Conservation (phyloP, 1,140 invertebrate species). For the Pollicipes pollicipes region DNA sequence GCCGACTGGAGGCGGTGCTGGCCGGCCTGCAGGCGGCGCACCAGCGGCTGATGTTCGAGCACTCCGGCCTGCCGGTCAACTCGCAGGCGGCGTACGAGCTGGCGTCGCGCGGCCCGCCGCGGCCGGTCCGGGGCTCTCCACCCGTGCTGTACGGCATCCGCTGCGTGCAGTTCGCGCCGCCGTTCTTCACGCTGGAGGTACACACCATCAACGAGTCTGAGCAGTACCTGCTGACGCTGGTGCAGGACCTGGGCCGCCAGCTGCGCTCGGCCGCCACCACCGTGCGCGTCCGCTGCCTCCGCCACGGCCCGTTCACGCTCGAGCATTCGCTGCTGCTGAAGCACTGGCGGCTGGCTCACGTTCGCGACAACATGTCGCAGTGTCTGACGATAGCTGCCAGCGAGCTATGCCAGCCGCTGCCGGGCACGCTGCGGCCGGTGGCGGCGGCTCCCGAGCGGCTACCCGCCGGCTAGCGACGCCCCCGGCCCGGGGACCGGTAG, state of each 20-base stretch:
- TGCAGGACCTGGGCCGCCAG: slow-evolving; percentile 60
- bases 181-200: slow-evolving; percentile 74
- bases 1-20: slow-evolving; percentile 47
- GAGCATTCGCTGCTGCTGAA: slow-evolving; percentile 56
- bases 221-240: slow-evolving; percentile 46
- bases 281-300: slow-evolving; percentile 53
- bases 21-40: slow-evolving; percentile 58
- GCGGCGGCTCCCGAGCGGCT: no score
- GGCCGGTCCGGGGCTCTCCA: slow-evolving; percentile 45
- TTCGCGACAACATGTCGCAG: slow-evolving; percentile 49
- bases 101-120: slow-evolving; percentile 52
- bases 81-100: slow-evolving; percentile 55
- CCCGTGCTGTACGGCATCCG: slow-evolving; percentile 75
- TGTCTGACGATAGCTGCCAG: slow-evolving; percentile 22
- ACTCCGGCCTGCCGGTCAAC: slow-evolving; percentile 18
- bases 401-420: not conserved
- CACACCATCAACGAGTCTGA: slow-evolving; percentile 66
- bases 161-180: slow-evolving; percentile 57
- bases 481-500: no score
- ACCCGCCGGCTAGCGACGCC: no score
- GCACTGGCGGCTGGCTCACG: slow-evolving; percentile 55
- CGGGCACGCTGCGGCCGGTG: not conserved
- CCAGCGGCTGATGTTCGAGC: slow-evolving; percentile 66
- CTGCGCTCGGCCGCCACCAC: slow-evolving; percentile 62
- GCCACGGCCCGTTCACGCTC: slow-evolving; percentile 61